Conservation (phyloP, 2,113 vertebrate genomes). For the Brachypteracias leptosomus region DNA sequence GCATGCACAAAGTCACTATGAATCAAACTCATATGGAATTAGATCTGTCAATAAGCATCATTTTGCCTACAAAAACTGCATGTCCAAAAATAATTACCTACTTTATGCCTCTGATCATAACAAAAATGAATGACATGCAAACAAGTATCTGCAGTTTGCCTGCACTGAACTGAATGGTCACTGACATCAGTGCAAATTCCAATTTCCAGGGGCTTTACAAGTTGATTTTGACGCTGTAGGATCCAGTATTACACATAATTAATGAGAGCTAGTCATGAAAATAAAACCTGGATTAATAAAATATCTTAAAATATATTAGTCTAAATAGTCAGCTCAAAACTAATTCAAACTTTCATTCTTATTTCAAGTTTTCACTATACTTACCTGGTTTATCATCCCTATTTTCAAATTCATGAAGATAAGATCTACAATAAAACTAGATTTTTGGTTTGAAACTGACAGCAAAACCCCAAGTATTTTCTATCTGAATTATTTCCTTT, state of each 20-base stretch:
- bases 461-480: background rate
- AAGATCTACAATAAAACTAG: background rate
- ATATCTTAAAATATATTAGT: background rate
- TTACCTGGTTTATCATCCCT: background rate
- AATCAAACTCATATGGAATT: background rate
- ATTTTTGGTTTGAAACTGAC: background rate
- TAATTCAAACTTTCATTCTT: background rate
- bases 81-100: background rate
- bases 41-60: background rate
- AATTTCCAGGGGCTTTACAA: background rate
- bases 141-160: background rate
- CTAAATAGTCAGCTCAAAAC: background rate
- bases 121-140: background rate
- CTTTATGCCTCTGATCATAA: background rate
- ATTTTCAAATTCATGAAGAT: background rate
- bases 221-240: background rate
- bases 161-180: background rate
- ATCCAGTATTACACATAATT: background rate
- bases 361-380: background rate
- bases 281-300: background rate
- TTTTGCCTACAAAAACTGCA: background rate
- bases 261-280: background rate
- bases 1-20: background rate
- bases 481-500: background rate
- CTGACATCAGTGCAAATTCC: background rate